Evolutionary conservation across 2,888 invertebrate species (phyloP), one percentile per base, ranked within the genome.

Genomic region (Drosophila rubida): DNA sequence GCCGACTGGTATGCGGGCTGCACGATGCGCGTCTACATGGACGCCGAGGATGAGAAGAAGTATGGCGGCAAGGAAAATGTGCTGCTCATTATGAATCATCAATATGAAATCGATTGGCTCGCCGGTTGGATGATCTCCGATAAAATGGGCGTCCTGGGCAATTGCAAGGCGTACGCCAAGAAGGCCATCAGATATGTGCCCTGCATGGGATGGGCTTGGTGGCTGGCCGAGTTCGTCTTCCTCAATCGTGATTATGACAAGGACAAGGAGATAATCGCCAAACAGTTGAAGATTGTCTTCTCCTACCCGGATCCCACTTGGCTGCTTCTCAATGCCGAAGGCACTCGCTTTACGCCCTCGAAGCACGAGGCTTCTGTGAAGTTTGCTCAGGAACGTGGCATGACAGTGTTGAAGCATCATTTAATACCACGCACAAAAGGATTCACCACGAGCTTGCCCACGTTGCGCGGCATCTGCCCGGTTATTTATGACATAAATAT

Each of bases 131-230:
- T 97, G 90, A 94, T 97, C 80, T 95, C 96, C 88, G 97, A 98
- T 93, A 91, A 96, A 81, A 93, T 96, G 76, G 92, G 93, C 78
- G 94, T 97, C 74, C 93, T 98, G 77, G 98, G 98, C 95, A 97
- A 97, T 91, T 97, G 97, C 83, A 98, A 98, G 93, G 97, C 98
- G 0, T 98, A 97, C 91, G 97, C 97, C 0, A 99, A 99, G 93
- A 97, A 97, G 92, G 95, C 95, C 11, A 95, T 98, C 73, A 95
- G 96, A 81, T 98, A 96, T 91, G 94, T 98, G 74, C 99, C 99
- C 23, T 95, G 97, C 8, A 94, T 98, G 80, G 98, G 98, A 32
- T 99, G 98, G 98, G 96, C 96, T 86, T 99, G 98, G 98, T 97
- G 97, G 93, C 97, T 98, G 91, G 96, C 97, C 0, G 98, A 98